Evolutionary conservation across 2,888 invertebrate genomes (phyloP), one percentile per base, ranked within the genome.

Genomic region (Torymus tubicola): DNA sequence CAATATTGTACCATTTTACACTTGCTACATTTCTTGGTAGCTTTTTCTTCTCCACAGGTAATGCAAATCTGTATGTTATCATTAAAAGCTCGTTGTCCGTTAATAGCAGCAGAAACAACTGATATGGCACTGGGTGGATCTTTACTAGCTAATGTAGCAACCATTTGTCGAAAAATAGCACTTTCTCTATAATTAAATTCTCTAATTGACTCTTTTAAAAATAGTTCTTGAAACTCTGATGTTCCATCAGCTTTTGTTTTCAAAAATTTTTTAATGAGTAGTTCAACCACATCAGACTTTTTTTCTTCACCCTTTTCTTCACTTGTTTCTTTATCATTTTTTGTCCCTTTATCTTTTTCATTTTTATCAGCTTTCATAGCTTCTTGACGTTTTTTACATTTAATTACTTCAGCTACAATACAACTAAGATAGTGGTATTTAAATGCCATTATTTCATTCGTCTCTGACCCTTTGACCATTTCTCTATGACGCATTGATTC

Each of bases 1-100:
- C 99, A 99, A 90, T 99, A 99, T 89, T 96, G 95, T 72, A 97
- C 97, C 78, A 94, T 93, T 92, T 97, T 98, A 91, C 99, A 99
- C 89, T 96, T 96, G 12, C 98, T 96, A 91, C 99, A 99, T 90
- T 98, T 97, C 89, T 98, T 98, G 10, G 95, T 94, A 0, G 98
- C 97, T 85, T 96, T 95, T 86, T 97, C 96, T 87, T 97, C 96
- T 0, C 96, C 96, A 87, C 98, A 98, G 0, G 97, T 95, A 78
- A 94, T 94, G 90, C 98, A 98, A 71, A 94, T 93, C 14, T 95
- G 93, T 81, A 94, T 93, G 85, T 90, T 52, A 84, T 94, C 93
- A 14, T 94, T 93, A 90, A 97, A 96, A 0, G 95, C 96, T 85
- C 96, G 93, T 88, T 97, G 96, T 0, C 98, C 98, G 89, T 97